Evolutionary conservation across 2,113 vertebrate genomes (phyloP).

Genomic region (Nyctibius bracteatus): DNA sequence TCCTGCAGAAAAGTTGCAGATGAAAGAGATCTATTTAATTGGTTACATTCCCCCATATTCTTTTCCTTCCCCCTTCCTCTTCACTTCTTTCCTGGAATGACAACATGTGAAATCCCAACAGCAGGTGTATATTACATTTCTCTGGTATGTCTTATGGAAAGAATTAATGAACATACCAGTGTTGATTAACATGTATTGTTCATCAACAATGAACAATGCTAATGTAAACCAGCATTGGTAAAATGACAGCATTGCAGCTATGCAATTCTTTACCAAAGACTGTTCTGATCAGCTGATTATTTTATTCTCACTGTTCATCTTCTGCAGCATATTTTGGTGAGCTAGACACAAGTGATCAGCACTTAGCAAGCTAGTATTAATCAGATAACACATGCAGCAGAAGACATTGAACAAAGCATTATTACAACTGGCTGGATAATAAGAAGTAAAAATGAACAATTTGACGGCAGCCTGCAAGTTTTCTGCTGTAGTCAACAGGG

Average conservation of each 20-base stretch:
- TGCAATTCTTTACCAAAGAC: background rate
- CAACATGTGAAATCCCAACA: conserved; percentile 30
- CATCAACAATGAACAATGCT: background rate
- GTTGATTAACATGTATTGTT: background rate
- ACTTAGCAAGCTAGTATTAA: background rate
- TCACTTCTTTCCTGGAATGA: conserved; percentile 33
- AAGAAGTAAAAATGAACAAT: background rate
- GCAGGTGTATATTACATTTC: conserved; percentile 50
- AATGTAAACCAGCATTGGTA: background rate
- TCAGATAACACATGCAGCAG: background rate
- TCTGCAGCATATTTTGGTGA: background rate
- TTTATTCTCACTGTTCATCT: background rate
- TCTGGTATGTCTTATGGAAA: background rate
- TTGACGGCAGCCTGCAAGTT: background rate
- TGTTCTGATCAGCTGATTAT: background rate
- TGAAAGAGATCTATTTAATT: background rate
- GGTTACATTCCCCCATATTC: background rate
- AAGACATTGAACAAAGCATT: background rate
- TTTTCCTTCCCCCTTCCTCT: background rate
- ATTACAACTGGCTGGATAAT: background rate
- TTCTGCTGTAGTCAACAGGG: background rate
- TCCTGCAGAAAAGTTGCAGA: background rate
- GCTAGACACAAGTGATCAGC: background rate
- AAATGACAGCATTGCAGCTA: background rate
- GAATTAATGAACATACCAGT: background rate